Base-by-base conservation (phyloP, 2,888 invertebrate genomes). In the Augochlorella aurata region DNA sequence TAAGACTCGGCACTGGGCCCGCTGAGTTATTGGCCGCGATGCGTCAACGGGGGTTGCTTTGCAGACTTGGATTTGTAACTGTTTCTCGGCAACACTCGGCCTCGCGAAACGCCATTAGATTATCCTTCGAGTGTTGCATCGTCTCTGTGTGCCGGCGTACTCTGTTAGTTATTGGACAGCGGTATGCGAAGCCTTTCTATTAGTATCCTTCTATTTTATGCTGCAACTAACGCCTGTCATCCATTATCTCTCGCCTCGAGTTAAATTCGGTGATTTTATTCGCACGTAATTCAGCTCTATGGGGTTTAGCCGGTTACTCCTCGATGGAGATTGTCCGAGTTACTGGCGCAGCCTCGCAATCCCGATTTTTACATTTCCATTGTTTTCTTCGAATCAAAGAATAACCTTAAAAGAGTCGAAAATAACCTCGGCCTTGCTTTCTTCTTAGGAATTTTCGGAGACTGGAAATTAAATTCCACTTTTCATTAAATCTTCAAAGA, bases 1-100 rank as follows among this genome's bases (percentile, higher is more conserved):
- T 77, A 82, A 84, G 78, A 76, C 54, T 70, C 74, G 72, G 44
- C 65, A 29, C 65, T 66, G 67, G 49, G 66, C 61, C 58, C 18
- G 47, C 73, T 71, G 82, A 82, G 67, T 82, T 82, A 81, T 81
- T 77, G 66, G 73, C 49, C 74, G 44, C 74, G 77, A 74, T 77
- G 77, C 81, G 21, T 71, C 74, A 65, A 69, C 77, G 50, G 69
- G 81, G 73, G 71, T 77, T 71, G 58, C 70, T 77, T 81, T 77
- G 77, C 77, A 49, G 50, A 52, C 50, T 21, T 18, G 78, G 63
- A 80, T 68, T 73, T 49, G 54, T 63, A 47, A 58, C 50, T 24
- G 61, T 69, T 58, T 65, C 24, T 24, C 14, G 38, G 38, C 38
- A 14, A 52, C n/a, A 52, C 12, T 69, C n/a, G 38, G 14, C 38